Evolutionary conservation across 2,888 invertebrate species (phyloP).

Genomic region (Taenaris catops): DNA sequence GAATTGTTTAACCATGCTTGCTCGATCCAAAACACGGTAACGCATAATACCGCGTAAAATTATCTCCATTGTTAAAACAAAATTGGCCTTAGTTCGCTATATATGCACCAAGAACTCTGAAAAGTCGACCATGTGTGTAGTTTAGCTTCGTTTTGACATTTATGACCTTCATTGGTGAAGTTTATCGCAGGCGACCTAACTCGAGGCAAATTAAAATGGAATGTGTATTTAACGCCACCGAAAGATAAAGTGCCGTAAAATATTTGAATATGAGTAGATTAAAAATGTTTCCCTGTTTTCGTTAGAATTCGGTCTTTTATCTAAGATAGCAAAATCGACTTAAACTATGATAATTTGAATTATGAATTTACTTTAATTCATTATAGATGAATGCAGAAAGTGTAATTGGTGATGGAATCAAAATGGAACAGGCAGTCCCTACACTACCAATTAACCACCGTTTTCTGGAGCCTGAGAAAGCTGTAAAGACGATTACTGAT

Average conservation of each 20-base stretch:
- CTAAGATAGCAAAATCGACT: too few relatives aligned
- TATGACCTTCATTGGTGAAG: constrained; percentile 63
- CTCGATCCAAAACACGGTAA: constrained; percentile 89
- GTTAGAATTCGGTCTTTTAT: too few relatives aligned
- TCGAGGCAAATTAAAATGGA: constrained; percentile 14
- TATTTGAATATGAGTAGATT: constrained; percentile 5
- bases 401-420: constrained; percentile 53
- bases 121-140: constrained; percentile 21
- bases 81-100: constrained; percentile 19
- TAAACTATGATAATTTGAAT: too few relatives aligned
- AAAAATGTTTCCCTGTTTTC: too few relatives aligned
- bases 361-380: too few relatives aligned
- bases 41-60: constrained; percentile 94
- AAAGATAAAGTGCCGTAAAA: constrained; percentile 10
- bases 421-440: constrained; percentile 32
- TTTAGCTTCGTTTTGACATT: constrained; percentile 48
- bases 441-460: constrained; percentile 78
- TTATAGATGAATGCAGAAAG: constrained; percentile 52
- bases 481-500: constrained; percentile 83
- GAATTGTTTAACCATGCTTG: constrained; percentile 96
- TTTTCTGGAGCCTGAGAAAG: constrained; percentile 82
- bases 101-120: constrained; percentile 10
- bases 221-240: constrained; percentile 8
- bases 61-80: constrained; percentile 84
- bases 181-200: constrained; percentile 41